phyloP scores from a whole-genome alignment of 2,888 invertebrate species.

The Acanthosepion pharaonis region DNA sequence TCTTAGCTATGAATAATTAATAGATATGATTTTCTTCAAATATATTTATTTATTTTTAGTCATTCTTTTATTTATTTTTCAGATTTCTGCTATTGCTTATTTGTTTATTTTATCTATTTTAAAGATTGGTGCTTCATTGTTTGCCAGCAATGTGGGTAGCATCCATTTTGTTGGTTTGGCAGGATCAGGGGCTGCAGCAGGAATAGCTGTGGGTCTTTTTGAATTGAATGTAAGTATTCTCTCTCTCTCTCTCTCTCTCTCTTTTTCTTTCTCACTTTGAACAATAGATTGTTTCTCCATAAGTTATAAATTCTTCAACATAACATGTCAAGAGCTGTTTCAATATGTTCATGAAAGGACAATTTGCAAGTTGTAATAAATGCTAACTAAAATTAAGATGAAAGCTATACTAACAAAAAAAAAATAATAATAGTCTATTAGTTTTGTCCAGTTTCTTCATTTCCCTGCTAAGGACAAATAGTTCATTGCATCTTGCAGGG shows the following conservation, averaged over 20 bases:
- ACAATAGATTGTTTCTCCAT: neutral
- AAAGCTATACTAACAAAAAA: neutral
- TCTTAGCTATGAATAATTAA: no score
- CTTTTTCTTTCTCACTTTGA: neutral
- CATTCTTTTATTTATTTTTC: neutral
- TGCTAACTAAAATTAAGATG: neutral
- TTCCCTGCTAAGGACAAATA: no score
- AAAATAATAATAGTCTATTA: no score
- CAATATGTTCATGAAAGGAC: neutral
- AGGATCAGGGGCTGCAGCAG: slow-evolving; percentile 75
- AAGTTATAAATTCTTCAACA: neutral
- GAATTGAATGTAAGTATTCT: slow-evolving; percentile 73
- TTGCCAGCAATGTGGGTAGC: slow-evolving; percentile 76
- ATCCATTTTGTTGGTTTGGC: slow-evolving; percentile 76
- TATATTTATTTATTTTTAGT: neutral
- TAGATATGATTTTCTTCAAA: no score
- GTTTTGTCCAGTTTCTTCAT: no score
- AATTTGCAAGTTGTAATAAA: neutral
- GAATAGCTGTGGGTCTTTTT: slow-evolving; percentile 75
- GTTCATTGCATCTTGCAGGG: no score
- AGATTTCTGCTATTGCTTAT: neutral
- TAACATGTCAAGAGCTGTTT: neutral
- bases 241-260: slow-evolving; percentile 44
- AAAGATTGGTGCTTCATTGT: slow-evolving; percentile 76
- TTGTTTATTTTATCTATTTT: slow-evolving; percentile 45